Evolutionary conservation across 2,888 invertebrate genomes (phyloP), one percentile per base, ranked within the genome.

Genomic region (Biston stratarius): DNA sequence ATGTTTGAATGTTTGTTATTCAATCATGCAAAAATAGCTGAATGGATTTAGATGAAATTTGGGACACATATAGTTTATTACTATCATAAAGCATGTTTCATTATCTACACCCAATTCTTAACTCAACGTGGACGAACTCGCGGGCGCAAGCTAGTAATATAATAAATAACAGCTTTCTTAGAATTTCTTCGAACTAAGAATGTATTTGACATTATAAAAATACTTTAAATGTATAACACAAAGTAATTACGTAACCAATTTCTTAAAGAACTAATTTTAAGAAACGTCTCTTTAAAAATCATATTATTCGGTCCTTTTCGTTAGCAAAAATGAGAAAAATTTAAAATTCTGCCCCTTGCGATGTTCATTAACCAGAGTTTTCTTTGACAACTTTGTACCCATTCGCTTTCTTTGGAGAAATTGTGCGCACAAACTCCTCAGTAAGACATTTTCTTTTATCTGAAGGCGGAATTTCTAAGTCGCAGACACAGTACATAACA

Each of bases 361-460:
- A 51, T 49, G 48, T 64, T 59, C 61, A 51, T 67, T 61, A 69
- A 69, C 72, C 69, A 61, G 61, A 71, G 57, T 71, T 73, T 71
- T 63, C 73, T 74, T 71, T 63, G 59, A 63, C 62, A 63, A 71
- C 71, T 74, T 70, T 72, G 65, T 70, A 64, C 71, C 65, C 66
- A 71, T 65, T 73, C 64, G 70, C 69, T 73, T 73, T 71, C 67
- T 67, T 67, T 59, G 61, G 51, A 69, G 70, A 70, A 69, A 70
- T 70, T 69, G 69, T 69, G 55, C 51, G 72, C 70, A 9, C 70
- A 79, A 77, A 81, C 80, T 80, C 75, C 78, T 75, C 74, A 78
- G 83, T 81, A 84, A 84, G 84, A 85, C 82, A 83, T 88, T 88
- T 86, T 81, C 82, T 84, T 87, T 89, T 90, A 88, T 89, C 87